Conservation (phyloP, 2,888 invertebrate genomes). For the Argyresthia goedartella region DNA sequence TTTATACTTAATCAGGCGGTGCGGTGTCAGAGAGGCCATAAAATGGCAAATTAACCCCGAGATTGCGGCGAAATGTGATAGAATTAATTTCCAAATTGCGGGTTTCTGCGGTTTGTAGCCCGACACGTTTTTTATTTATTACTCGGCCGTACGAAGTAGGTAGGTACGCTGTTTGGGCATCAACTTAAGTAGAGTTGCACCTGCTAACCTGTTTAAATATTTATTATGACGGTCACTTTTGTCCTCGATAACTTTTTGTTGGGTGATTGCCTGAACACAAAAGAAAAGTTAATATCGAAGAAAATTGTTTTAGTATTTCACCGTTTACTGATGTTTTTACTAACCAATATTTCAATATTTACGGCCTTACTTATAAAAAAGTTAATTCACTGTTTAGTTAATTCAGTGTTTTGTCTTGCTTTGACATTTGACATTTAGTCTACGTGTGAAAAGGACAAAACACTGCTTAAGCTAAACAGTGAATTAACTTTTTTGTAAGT, state of each 20-base stretch:
- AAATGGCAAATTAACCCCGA: constrained; percentile 32
- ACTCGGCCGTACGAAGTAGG: constrained; percentile 33
- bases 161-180: constrained; percentile 53
- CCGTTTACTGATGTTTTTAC: no score
- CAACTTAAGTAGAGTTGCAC: constrained; percentile 54
- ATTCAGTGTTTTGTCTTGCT: no score
- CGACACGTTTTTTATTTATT: constrained; percentile 38
- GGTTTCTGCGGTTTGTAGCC: constrained; percentile 36
- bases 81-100: constrained; percentile 60
- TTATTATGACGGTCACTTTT: constrained; percentile 41
- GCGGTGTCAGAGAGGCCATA: constrained; percentile 44
- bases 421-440: no score
- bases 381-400: no score
- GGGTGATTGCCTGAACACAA: background rate
- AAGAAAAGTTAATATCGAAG: background rate
- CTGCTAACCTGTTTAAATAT: constrained; percentile 62
- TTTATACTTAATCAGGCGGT: constrained; percentile 46
- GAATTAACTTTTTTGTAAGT: no score
- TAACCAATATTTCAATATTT: no score
- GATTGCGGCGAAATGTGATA: constrained; percentile 46
- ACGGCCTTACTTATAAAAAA: no score
- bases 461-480: no score
- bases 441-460: no score
- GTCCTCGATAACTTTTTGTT: constrained; percentile 21
- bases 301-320: background rate